phyloP scores from a whole-genome alignment of 2,113 vertebrate species.

The Haemorhous mexicanus region DNA sequence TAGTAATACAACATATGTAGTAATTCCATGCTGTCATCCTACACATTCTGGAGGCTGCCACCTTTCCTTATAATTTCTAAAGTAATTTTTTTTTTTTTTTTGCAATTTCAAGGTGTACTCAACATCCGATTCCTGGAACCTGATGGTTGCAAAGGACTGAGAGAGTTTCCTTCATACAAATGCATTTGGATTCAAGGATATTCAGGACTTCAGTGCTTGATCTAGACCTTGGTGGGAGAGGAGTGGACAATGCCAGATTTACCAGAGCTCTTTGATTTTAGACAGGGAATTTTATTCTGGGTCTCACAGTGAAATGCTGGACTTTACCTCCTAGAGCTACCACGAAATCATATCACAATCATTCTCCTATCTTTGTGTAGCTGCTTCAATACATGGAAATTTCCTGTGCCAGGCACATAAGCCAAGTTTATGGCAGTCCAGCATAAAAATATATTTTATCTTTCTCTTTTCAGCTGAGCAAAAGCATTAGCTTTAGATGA shows the following conservation, averaged over 20 bases:
- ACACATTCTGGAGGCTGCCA: not conserved
- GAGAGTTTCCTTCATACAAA: not conserved
- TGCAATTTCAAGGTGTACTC: not conserved
- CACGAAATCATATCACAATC: not conserved
- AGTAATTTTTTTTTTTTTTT: not conserved
- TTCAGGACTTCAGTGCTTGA: not conserved
- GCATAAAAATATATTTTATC: not conserved
- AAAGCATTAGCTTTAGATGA: not conserved
- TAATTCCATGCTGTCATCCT: not conserved
- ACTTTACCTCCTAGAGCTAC: not conserved
- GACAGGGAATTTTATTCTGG: not conserved
- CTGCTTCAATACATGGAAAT: not conserved
- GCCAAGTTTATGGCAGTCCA: not conserved
- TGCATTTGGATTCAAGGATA: not conserved
- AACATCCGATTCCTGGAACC: not conserved
- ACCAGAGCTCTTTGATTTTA: not conserved
- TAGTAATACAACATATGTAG: not conserved
- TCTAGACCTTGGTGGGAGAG: not conserved
- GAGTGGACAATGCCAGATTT: not conserved
- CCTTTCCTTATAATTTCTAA: not conserved
- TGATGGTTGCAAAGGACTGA: not conserved
- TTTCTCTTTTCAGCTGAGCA: not conserved
- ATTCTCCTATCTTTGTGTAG: not conserved
- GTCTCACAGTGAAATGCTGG: not conserved
- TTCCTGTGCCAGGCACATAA: not conserved